Percentiles rank a stretch among this genome's conserved stretches.
These are phyloP conservation scores for Panzeria rudis DNA, from an alignment of 2,888 invertebrate species.

Conservation along the genomic window DNA sequence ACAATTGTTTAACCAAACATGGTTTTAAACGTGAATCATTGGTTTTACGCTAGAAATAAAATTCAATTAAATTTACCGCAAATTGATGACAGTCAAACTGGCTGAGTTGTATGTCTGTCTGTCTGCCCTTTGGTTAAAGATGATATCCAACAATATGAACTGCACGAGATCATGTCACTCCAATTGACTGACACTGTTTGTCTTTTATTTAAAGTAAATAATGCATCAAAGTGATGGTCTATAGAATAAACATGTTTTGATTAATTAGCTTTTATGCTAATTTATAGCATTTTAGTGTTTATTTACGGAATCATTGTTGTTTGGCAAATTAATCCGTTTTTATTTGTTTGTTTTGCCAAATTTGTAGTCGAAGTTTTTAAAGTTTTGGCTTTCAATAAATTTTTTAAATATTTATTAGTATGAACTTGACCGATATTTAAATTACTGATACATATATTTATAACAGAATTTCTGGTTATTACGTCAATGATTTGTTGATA, in stretches of 20 bases:
- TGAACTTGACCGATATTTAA: constrained; percentile 34
- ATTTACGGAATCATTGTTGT: constrained; percentile 1
- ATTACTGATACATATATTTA: constrained; percentile 1
- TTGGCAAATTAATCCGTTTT: not conserved
- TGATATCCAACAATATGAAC: not conserved
- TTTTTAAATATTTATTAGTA: constrained; percentile 12
- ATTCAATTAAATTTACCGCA: not conserved
- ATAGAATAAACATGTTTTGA: not conserved
- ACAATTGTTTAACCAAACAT: constrained; percentile 11
- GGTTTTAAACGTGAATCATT: not conserved
- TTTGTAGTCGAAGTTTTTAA: constrained; percentile 1
- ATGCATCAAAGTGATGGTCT: too few relatives aligned
- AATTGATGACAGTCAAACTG: not conserved
- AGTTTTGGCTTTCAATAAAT: not conserved
- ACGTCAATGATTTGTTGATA: constrained; percentile 12
- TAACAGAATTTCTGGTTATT: too few relatives aligned
- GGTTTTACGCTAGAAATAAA: not conserved
- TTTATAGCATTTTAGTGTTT: constrained; percentile 7
- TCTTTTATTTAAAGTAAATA: too few relatives aligned
- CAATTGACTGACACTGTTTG: too few relatives aligned
- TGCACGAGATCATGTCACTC: not conserved
- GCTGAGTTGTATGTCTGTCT: not conserved
- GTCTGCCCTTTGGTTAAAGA: not conserved
- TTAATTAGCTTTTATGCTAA: constrained; percentile 33
- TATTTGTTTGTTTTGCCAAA: not conserved